A percentile compares a stretch with the other conserved stretches of the same genome.
phyloP scores from a whole-genome alignment of 2,888 invertebrate genomes.

The Plebejus anna region DNA sequence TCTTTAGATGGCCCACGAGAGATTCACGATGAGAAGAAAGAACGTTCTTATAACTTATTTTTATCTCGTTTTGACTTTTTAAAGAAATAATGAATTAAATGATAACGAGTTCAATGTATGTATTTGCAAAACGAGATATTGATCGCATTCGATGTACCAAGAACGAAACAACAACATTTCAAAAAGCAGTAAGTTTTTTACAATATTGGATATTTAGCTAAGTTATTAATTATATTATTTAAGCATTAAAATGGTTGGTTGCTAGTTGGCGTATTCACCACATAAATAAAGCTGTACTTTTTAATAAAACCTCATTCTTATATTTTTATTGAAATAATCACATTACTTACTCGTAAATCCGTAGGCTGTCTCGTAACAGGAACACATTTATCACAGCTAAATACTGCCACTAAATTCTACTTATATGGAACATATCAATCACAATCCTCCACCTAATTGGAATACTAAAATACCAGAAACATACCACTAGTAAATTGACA shows the following conservation, averaged over 20 bases:
- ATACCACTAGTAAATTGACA: neutral
- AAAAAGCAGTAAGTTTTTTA: neutral
- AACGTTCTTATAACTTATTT: slow-evolving; percentile 61
- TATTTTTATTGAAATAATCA: neutral
- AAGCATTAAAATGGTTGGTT: neutral
- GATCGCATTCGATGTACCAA: neutral
- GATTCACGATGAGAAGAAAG: slow-evolving; percentile 70
- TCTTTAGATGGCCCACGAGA: slow-evolving; percentile 68
- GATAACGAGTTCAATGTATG: neutral
- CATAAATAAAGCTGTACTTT: neutral
- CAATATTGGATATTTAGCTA: neutral
- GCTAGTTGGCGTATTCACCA: too few relatives aligned
- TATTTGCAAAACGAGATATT: neutral
- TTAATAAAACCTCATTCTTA: neutral
- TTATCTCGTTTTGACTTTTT: slow-evolving; percentile 33
- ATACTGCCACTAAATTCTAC: slow-evolving; percentile 1
- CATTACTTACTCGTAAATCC: neutral
- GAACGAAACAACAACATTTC: neutral
- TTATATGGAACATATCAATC: neutral
- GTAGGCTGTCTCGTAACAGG: neutral
- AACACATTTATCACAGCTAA: neutral
- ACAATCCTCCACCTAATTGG: slow-evolving; percentile 7
- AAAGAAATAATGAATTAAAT: slow-evolving; percentile 22
- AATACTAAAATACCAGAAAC: neutral
- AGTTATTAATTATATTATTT: too few relatives aligned